Evolutionary conservation across 2,888 invertebrate species (phyloP), one percentile per base, ranked within the genome.

Genomic region (Teinopalpus imperialis): DNA sequence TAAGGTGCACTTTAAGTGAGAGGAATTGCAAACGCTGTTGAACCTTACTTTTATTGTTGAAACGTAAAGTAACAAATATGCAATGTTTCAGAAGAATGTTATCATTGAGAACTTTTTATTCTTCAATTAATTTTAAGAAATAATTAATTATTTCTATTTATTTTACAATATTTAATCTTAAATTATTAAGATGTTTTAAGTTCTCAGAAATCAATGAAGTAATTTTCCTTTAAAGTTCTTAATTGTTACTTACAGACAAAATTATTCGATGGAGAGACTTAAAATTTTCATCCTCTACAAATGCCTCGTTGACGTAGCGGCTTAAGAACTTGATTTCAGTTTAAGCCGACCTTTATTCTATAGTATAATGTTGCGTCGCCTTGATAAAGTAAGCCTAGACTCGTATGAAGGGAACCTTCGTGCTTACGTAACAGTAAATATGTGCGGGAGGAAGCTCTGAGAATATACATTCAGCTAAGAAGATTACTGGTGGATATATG

Each of bases 341-440:
- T 9, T 45, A 45, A 45, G 45, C 34, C 45, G 34, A 45, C 39
- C 40, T 45, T 44, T 44, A 37, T 44, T 45, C 39, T 40, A 45
- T 45, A 34, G 27, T 34, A 34, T 13, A 27, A 16, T 27, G 23
- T 40, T 18, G 37, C 27, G 16, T 5, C 18, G 26, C 12, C 13
- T 37, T 26, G 31, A 39, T 45, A 34, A 45, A 13, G 27, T 9
- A 12, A 23, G 30, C 30, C 10, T 14, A 14, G 10, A 6, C 20
- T 6, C 20, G 43, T 35, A 27, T 14, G 43, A 23, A 23, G 37
- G 9, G 24, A 9, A 24, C n/a, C 9, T 13, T 12, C 8, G 2
- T 8, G 9, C 7, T 39, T 39, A 43, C 18, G 23, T 34, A 32
- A 34, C 10, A 1, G n/a, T 9, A 8, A 39, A 27, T 27, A 35